A percentile compares a stretch with the other conserved stretches of the same genome.
Evolutionary conservation across 2,888 invertebrate genomes (phyloP).

Genomic region (Melipona bicolor): DNA sequence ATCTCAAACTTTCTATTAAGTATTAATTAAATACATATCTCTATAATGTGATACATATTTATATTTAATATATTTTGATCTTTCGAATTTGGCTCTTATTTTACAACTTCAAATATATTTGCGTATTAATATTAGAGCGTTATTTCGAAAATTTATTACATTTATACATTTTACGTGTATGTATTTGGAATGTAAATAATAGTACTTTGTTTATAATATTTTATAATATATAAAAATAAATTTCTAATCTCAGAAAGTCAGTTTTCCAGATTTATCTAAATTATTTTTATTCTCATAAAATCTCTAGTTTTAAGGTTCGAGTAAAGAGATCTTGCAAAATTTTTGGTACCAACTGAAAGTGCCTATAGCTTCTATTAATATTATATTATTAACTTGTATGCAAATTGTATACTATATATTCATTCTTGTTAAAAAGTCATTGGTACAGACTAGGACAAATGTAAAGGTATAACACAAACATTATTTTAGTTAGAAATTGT

Average conservation of each 20-base stretch:
- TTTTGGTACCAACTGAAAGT: conserved; percentile 36
- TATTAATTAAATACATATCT: not conserved
- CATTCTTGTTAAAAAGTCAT: conserved; percentile 61
- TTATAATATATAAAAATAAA: conserved; percentile 37
- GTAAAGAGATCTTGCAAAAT: conserved; percentile 1
- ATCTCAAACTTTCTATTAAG: conserved; percentile 8
- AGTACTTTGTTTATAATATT: conserved; percentile 15
- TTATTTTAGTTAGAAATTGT: conserved; percentile 40
- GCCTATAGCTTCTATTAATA: conserved; percentile 26
- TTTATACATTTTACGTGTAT: conserved; percentile 18
- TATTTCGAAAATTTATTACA: conserved; percentile 17
- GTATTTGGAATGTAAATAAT: conserved; percentile 47
- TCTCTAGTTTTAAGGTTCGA: conserved; percentile 13
- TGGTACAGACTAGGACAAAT: conserved; percentile 70
- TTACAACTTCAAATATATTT: conserved; percentile 11
- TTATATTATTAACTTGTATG: conserved; percentile 41
- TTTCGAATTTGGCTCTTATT: not conserved
- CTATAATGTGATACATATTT: not conserved
- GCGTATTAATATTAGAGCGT: conserved; percentile 17
- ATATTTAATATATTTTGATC: not conserved
- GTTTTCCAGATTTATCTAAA: conserved; percentile 10
- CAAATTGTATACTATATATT: conserved; percentile 28
- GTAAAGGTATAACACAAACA: conserved; percentile 49
- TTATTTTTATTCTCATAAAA: not conserved
- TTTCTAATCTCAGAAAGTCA: not conserved